Evolutionary conservation across 37 sponge, comb jelly and placozoan genomes (phyloP), one percentile per base, ranked within the genome.

Genomic region (Aplysina aerophoba): DNA sequence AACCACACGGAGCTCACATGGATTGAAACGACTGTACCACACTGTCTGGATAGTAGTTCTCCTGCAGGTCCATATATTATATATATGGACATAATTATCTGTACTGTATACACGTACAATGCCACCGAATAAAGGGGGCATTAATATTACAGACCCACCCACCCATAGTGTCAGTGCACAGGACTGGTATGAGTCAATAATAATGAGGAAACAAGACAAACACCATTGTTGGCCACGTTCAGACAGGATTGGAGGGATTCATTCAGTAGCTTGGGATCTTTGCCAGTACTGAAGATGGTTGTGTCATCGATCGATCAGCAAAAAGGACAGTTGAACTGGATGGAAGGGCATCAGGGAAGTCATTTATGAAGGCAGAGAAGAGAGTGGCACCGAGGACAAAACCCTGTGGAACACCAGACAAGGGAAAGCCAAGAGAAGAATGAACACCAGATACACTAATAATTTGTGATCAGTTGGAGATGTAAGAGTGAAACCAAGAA

Each of bases 401-500:
- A 67, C 27, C 69, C 27, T 67, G 69, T 67, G 69, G 28, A 67
- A 67, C 69, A 67, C 69, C 69, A 67, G 69, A 67, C n/a, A n/a
- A n/a, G n/a, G n/a, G n/a, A n/a, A n/a, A n/a, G n/a, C n/a, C 69
- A 67, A 28, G n/a, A 67, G 69, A 67, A 22, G 69, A 67, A 24
- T 67, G 69, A 67, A 28, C 28, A 67, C n/a, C 69, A 67, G 69
- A n/a, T 15, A 67, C 69, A 16, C 69, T 67, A 22, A 28, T 67
- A 22, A 67, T 28, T 28, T 67, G 69, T 24, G 69, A 67, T 67
- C 69, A 28, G 15, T 67, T 28, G n/a, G 69, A 25, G 69, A 67
- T 67, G 69, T 67, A 67, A 28, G 69, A 67, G 69, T n/a, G 69
- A n/a, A 67, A 67, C 69, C 69, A 67, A 67, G 69, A 67, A 67